Evolutionary conservation across 1,140 invertebrate genomes (phyloP).

Genomic region (Tenebrio molitor): DNA sequence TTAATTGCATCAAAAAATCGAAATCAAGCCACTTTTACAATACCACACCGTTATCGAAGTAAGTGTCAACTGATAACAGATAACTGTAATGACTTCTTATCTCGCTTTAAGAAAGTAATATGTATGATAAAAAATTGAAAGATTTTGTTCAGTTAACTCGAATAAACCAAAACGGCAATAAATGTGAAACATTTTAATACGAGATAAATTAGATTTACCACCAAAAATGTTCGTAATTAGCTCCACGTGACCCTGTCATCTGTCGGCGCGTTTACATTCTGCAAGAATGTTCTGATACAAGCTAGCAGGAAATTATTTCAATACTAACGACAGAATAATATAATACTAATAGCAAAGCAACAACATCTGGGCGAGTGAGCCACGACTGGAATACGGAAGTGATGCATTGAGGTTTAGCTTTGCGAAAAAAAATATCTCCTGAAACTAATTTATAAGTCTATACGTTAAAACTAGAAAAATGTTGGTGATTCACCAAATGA

Average conservation of each 20-base stretch:
- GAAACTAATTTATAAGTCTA: conserved; percentile 1
- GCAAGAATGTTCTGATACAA: neutral
- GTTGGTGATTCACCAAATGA: too few species aligned
- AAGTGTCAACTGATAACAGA: too few species aligned
- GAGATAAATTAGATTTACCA: neutral
- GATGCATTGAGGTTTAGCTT: conserved; percentile 5
- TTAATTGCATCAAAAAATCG: too few species aligned
- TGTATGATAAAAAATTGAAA: too few species aligned
- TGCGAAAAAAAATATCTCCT: neutral
- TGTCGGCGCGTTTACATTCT: conserved; percentile 22
- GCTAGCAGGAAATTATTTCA: conserved; percentile 10
- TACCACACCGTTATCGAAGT: neutral
- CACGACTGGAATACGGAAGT: conserved; percentile 27
- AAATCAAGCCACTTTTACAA: too few species aligned
- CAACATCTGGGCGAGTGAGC: conserved; percentile 7
- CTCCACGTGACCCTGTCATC: conserved; percentile 3
- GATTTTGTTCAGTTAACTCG: too few species aligned
- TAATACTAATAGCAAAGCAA: neutral
- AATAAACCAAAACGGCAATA: too few species aligned
- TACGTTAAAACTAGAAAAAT: neutral
- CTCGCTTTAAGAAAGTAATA: too few species aligned
- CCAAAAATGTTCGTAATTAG: neutral
- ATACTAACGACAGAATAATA: conserved; percentile 4
- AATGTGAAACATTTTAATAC: neutral
- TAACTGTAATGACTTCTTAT: too few species aligned